These are phyloP conservation scores for Hirtodrosophila cameraria DNA, from an alignment of 2,888 invertebrate genomes.

Conservation along the genomic window DNA sequence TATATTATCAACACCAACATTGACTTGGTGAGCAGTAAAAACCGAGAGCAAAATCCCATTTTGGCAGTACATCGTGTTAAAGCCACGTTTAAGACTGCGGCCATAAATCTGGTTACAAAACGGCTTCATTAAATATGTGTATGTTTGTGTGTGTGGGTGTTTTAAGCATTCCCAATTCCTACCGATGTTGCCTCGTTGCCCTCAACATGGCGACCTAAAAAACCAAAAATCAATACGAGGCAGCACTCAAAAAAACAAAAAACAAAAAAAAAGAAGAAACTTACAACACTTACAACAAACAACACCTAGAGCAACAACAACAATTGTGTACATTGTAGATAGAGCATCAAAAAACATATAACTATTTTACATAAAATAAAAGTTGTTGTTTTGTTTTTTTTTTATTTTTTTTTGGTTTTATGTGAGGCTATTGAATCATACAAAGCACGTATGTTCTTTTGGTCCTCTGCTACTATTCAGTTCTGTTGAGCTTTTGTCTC, in stretches of 20 bases:
- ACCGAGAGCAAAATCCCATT: neutral
- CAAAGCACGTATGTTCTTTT: constrained; percentile 69
- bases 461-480: constrained; percentile 18
- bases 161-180: constrained; percentile 33
- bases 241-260: constrained; percentile 17
- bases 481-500: constrained; percentile 56
- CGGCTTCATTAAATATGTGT: constrained; percentile 55
- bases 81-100: constrained; percentile 32
- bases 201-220: constrained; percentile 58
- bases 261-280: constrained; percentile 31
- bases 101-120: constrained; percentile 55
- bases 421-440: constrained; percentile 59
- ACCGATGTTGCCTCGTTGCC: constrained; percentile 24
- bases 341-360: constrained; percentile 58
- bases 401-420: constrained; percentile 2
- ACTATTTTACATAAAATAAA: constrained; percentile 78
- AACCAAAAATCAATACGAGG: constrained; percentile 67
- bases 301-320: constrained; percentile 20
- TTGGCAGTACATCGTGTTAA: constrained; percentile 13
- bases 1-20: no score
- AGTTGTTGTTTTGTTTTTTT: constrained; percentile 44
- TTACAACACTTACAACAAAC: constrained; percentile 53
- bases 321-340: constrained; percentile 46
- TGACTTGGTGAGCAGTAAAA: constrained; percentile 5
- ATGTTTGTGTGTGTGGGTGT: constrained; percentile 9